Evolutionary conservation across 1,140 invertebrate species (phyloP).

Genomic region (Fopius arisanus): DNA sequence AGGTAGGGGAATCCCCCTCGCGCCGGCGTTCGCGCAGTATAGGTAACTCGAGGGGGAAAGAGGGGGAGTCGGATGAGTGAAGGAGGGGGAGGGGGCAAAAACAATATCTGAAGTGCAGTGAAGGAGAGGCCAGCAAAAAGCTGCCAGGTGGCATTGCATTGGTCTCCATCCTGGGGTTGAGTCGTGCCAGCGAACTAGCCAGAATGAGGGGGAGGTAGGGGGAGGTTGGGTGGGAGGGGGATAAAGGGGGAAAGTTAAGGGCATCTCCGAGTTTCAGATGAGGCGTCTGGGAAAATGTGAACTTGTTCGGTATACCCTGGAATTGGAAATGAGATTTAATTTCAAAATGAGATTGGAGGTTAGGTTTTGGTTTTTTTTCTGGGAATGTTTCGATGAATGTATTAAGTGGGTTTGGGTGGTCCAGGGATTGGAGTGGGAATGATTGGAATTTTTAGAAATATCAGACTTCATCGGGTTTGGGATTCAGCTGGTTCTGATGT

Average conservation of each 20-base stretch:
- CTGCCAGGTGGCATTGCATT: slow-evolving; percentile 64
- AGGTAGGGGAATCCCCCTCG: background rate
- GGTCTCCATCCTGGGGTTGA: slow-evolving; percentile 49
- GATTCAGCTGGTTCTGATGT: no score
- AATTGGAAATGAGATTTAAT: slow-evolving; percentile 16
- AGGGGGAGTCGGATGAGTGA: no score
- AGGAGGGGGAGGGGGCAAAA: no score
- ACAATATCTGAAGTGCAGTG: slow-evolving; percentile 21
- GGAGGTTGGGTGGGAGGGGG: background rate
- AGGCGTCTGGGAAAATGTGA: slow-evolving; percentile 28
- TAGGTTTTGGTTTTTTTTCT: background rate
- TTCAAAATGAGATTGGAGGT: background rate
- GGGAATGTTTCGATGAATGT: background rate
- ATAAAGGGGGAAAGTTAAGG: background rate
- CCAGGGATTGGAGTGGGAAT: no score
- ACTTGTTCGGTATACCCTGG: background rate
- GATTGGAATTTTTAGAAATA: no score
- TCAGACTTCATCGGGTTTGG: no score
- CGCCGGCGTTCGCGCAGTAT: background rate
- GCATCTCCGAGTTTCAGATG: slow-evolving; percentile 19
- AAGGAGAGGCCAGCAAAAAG: slow-evolving; percentile 52
- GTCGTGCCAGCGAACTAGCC: background rate
- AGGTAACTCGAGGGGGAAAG: no score
- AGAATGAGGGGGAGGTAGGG: background rate
- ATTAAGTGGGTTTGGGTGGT: no score